A percentile compares a stretch with the other conserved stretches of the same genome.
These are phyloP conservation scores for Andrena praecox DNA, from an alignment of 2,888 invertebrate genomes.

Conservation along the genomic window DNA sequence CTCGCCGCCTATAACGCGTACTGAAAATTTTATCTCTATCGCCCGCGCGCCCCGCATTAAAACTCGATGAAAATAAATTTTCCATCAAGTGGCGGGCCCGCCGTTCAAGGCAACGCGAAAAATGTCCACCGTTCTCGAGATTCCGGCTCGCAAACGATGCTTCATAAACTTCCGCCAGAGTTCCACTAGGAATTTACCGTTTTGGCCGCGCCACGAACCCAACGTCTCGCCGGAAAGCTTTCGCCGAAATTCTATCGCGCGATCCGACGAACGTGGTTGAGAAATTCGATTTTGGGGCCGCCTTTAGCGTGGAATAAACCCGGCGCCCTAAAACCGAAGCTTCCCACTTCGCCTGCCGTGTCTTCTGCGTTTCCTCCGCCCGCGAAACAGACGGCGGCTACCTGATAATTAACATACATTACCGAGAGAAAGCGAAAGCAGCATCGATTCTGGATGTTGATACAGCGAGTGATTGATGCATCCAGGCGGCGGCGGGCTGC, in stretches of 20 bases:
- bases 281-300: neutral
- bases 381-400: constrained; percentile 17
- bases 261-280: neutral
- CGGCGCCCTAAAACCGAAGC: neutral
- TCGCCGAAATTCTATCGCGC: neutral
- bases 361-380: neutral
- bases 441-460: constrained; percentile 40
- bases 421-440: constrained; percentile 28
- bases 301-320: neutral
- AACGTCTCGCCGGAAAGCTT: neutral
- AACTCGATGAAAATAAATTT: constrained; percentile 31
- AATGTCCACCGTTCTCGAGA: neutral
- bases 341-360: neutral
- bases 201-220: neutral
- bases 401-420: constrained; percentile 56
- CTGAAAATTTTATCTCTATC: constrained; percentile 62
- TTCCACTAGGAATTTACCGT: neutral
- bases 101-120: neutral
- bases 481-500: constrained; percentile 26
- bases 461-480: constrained; percentile 52
- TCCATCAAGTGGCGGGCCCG: neutral
- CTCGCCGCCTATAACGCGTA: constrained; percentile 29
- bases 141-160: neutral
- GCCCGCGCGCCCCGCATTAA: constrained; percentile 25
- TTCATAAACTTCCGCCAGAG: neutral